Evolutionary conservation across 2,888 invertebrate species (phyloP), one percentile per base, ranked within the genome.

Genomic region (Eudiplozoon nipponicum): DNA sequence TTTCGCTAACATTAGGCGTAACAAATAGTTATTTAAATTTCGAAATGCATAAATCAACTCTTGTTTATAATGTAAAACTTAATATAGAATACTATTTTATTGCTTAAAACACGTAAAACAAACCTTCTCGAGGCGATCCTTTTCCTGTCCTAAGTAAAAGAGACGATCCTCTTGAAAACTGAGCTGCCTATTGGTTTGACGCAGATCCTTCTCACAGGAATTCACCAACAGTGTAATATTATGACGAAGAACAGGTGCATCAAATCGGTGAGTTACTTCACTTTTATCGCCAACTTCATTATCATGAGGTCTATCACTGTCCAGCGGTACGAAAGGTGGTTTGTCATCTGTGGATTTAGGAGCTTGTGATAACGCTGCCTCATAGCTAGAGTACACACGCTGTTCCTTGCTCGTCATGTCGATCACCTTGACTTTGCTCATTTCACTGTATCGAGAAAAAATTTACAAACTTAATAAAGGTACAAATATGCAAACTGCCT

Each of bases 381-480:
- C 31, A 19, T 46, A 46, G 13, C 54, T 55, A 47, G 55, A 52
- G 13, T 57, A 46, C 26, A 90, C 74, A 40, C 80, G 67, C 54
- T 75, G 73, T 57, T 90, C 78, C 0, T 74, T 76, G 0, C 90
- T 90, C 4, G 90, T 90, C 80, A 94, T 78, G 59, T 94, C 94
- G 46, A 94, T 90, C 9, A 98, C 86, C 49, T 86, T 86, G 29
- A 81, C 80, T 57, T 75, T 75, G 22, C 31, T 11, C 26, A 37
- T 39, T 28, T 41, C 38, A 34, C 36, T 40, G 34, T 5, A n/a
- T n/a, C n/a, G n/a, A n/a, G n/a, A n/a, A n/a, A n/a, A n/a, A n/a
- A n/a, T n/a, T n/a, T n/a, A n/a, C n/a, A n/a, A n/a, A n/a, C n/a
- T n/a, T n/a, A n/a, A n/a, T n/a, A n/a, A n/a, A n/a, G n/a, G n/a